phyloP scores from a whole-genome alignment of 2,113 vertebrate genomes.

The Trichechus manatus region DNA sequence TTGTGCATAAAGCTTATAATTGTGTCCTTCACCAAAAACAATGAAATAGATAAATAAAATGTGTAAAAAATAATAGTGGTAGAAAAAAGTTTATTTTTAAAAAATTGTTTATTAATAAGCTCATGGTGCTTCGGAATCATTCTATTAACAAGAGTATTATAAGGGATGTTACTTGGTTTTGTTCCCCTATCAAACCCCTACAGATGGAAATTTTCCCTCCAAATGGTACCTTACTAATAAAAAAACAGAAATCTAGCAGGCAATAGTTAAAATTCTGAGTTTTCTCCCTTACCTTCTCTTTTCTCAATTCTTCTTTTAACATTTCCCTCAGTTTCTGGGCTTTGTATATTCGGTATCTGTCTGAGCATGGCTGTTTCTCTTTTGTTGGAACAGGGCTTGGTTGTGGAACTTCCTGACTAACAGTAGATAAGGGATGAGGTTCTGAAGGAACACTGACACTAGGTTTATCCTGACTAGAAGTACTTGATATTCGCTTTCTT shows the following conservation, averaged over 20 bases:
- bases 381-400: constrained; percentile 63
- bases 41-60: constrained; percentile 39
- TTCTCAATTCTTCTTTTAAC: constrained; percentile 93
- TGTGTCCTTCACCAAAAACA: constrained; percentile 15
- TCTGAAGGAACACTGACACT: constrained; percentile 86
- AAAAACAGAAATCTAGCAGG: constrained; percentile 36
- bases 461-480: constrained; percentile 90
- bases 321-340: constrained; percentile 94
- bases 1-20: not conserved
- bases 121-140: not conserved
- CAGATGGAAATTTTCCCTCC: not conserved
- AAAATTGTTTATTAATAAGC: not conserved
- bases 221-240: not conserved
- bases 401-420: constrained; percentile 77
- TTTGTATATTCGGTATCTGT: constrained; percentile 93
- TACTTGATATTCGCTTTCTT: constrained; percentile 93
- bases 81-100: not conserved
- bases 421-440: constrained; percentile 72
- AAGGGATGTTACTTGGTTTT: not conserved
- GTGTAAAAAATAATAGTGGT: not conserved
- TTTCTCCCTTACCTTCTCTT: constrained; percentile 92
- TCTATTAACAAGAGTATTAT: not conserved
- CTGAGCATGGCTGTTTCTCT: constrained; percentile 84
- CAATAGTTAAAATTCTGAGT: constrained; percentile 32
- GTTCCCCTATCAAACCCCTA: constrained; percentile 1